These are phyloP conservation scores for Encarsia formosa DNA, from an alignment of 2,888 invertebrate species.

Conservation along the genomic window DNA sequence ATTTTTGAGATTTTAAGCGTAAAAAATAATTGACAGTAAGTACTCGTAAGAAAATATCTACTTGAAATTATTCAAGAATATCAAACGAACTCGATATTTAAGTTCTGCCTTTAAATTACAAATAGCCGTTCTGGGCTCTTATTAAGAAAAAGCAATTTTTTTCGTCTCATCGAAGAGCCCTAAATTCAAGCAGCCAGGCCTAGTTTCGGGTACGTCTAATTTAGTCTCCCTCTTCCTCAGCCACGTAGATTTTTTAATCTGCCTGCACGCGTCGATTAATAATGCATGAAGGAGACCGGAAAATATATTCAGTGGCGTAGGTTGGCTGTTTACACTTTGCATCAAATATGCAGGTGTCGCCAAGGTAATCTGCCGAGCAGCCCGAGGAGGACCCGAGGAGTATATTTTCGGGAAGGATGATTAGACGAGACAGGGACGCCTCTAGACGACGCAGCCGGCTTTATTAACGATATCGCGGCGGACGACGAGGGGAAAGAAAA, in stretches of 20 bases:
- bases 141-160: too few species aligned
- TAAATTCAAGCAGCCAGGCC: conserved; percentile 3
- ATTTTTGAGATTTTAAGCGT: too few species aligned
- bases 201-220: conserved; percentile 19
- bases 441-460: conserved; percentile 41
- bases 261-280: conserved; percentile 39
- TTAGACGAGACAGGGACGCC: conserved; percentile 46
- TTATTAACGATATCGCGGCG: conserved; percentile 46
- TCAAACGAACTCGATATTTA: not conserved
- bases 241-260: conserved; percentile 41
- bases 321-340: conserved; percentile 43
- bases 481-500: conserved; percentile 34
- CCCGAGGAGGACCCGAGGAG: conserved; percentile 9
- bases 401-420: conserved; percentile 36
- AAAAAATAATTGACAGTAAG: not conserved
- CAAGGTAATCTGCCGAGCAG: conserved; percentile 24
- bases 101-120: too few species aligned
- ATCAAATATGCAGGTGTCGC: conserved; percentile 50
- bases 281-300: conserved; percentile 38
- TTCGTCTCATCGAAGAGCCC: too few species aligned
- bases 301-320: conserved; percentile 45
- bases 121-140: too few species aligned
- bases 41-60: not conserved
- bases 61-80: not conserved
- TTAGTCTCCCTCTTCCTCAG: not conserved